Percentiles rank a stretch among this genome's conserved stretches.
Evolutionary conservation across 2,888 invertebrate species (phyloP).

Genomic region (Zygaena filipendulae): DNA sequence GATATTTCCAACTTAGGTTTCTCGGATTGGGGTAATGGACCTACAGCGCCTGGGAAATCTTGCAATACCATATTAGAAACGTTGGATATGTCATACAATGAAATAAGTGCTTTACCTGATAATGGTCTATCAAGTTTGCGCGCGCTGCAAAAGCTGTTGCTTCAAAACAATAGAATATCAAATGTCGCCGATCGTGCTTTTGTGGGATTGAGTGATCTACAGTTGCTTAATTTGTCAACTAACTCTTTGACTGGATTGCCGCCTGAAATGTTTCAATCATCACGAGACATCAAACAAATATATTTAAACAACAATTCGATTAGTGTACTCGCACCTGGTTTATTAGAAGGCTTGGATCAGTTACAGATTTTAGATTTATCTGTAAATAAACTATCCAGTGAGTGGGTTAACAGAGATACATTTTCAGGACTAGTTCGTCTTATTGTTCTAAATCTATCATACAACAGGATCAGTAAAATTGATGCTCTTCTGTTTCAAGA

Average conservation of each 20-base stretch:
- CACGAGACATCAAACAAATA: constrained; percentile 77
- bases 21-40: constrained; percentile 77
- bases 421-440: constrained; percentile 80
- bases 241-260: constrained; percentile 82
- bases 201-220: constrained; percentile 74
- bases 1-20: constrained; percentile 81
- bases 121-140: constrained; percentile 77
- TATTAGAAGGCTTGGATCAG: constrained; percentile 78
- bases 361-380: constrained; percentile 79
- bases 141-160: constrained; percentile 74
- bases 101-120: constrained; percentile 76
- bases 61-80: constrained; percentile 77
- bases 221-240: constrained; percentile 80
- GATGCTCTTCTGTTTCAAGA: constrained; percentile 79
- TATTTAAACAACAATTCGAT: constrained; percentile 83
- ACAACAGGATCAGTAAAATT: constrained; percentile 78
- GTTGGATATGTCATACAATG: constrained; percentile 80
- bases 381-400: constrained; percentile 78
- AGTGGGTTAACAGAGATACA: constrained; percentile 81
- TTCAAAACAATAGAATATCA: constrained; percentile 82
- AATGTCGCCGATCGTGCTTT: constrained; percentile 80
- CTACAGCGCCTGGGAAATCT: constrained; percentile 73
- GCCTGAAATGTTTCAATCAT: constrained; percentile 79
- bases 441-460: constrained; percentile 78
- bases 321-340: constrained; percentile 77